Evolutionary conservation across 23 tunicate species (phyloP), one percentile per base, ranked within the genome.

Genomic region (Diplosoma virens): DNA sequence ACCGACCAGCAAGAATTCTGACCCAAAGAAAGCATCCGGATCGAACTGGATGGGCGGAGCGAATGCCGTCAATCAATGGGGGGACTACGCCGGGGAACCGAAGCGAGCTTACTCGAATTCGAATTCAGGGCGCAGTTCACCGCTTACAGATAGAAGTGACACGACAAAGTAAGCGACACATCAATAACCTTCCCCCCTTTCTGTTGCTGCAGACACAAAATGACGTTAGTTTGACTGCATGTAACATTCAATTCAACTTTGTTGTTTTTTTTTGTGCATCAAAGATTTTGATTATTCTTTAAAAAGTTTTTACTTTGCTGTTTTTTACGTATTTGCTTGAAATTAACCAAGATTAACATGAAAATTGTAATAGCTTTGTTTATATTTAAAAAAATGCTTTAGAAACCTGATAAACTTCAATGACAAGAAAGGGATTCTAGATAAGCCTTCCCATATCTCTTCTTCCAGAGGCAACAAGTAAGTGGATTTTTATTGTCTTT

Each of bases 121-220:
- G 5, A 67, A 18, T 29, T 67, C 74, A 11, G 74, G 74, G 3
- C 50, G 52, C 14, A 67, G 74, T 23, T 7, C 74, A 3, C 74
- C 74, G 7, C 7, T 67, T 16, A 67, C 74, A 22, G 52, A 67
- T 63, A 30, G 54, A 60, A 78, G 82, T 45, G 82, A 78, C 33
- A 18, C 73, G 23, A 32, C 73, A 35, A 36, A 59, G 82, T 78
- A 61, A 63, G 45, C 16, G n/a, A n/a, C n/a, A n/a, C n/a, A n/a
- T n/a, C n/a, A n/a, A n/a, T n/a, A n/a, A n/a, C 5, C 37, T 35
- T 24, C 21, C 0, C 18, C 0, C 47, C 18, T 14, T 29, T 21
- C 73, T n/a, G n/a, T n/a, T n/a, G n/a, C 52, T 11, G 52, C 16
- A 16, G 52, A 11, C 52, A 46, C 16, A 46, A 16, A 46, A 46